phyloP scores from a whole-genome alignment of 2,797 vertebrate genomes.

The Oryzias dopingdopingensis region DNA sequence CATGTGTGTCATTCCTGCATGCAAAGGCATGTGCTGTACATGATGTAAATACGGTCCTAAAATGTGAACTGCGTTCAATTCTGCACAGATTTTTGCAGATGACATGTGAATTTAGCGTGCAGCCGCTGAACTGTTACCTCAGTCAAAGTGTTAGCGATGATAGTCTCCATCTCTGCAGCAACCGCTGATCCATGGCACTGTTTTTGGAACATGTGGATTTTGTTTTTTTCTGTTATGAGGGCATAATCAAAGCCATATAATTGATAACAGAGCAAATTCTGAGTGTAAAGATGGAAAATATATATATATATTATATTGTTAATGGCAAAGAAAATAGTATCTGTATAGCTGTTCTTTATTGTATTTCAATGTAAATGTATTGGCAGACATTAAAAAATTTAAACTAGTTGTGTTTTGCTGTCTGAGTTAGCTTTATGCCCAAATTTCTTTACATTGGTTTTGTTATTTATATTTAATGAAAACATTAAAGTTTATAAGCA shows the following conservation, averaged over 20 bases:
- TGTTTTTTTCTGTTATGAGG: constrained; percentile 18
- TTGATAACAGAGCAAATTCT: constrained; percentile 15
- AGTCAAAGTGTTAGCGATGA: background rate
- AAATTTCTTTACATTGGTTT: background rate
- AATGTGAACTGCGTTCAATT: constrained; percentile 5
- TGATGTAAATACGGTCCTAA: constrained; percentile 41
- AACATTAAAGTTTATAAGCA: too few relatives aligned
- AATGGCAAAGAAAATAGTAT: constrained; percentile 30
- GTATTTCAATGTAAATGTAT: constrained; percentile 55
- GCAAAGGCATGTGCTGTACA: constrained; percentile 23
- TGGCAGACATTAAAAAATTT: constrained; percentile 5
- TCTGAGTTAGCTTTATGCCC: background rate
- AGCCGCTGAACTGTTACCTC: constrained; percentile 14
- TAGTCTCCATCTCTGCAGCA: constrained; percentile 4
- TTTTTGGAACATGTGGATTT: constrained; percentile 21
- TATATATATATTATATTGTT: constrained; percentile 17
- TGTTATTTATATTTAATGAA: background rate
- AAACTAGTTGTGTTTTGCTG: background rate
- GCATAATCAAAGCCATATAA: constrained; percentile 26
- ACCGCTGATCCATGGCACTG: constrained; percentile 14
- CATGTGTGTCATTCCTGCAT: constrained; percentile 32
- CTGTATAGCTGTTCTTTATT: constrained; percentile 28
- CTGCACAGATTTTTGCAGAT: constrained; percentile 15
- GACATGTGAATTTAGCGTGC: constrained; percentile 10
- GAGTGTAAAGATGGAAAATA: constrained; percentile 43